Conservation (phyloP, 2,113 vertebrate species). For the Camarhynchus parvulus region DNA sequence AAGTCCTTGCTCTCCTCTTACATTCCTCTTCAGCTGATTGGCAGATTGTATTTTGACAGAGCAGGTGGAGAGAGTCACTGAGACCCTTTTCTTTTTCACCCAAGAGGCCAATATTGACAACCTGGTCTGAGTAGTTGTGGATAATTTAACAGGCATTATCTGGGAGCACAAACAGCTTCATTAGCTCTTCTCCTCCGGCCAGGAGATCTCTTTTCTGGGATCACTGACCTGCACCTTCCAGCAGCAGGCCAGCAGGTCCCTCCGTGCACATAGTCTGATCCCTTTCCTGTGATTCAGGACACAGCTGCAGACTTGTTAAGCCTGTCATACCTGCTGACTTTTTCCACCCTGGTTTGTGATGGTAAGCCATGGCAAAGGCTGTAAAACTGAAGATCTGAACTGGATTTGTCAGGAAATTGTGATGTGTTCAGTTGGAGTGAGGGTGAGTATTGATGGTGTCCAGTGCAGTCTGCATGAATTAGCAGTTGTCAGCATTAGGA, state of each 20-base stretch:
- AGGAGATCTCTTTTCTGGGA: neutral
- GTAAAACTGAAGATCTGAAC: neutral
- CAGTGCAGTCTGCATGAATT: neutral
- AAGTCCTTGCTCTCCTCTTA: slow-evolving; percentile 1
- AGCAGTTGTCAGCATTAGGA: neutral
- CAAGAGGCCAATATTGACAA: neutral
- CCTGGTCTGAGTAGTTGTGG: neutral
- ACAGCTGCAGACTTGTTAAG: neutral
- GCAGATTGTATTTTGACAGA: neutral
- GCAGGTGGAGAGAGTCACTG: neutral
- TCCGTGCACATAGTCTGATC: neutral
- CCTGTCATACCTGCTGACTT: neutral
- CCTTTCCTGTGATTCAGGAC: neutral
- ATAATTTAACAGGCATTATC: neutral
- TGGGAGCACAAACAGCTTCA: neutral
- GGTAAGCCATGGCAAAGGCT: neutral
- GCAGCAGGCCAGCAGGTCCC: neutral
- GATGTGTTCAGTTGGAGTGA: neutral
- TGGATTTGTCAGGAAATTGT: neutral
- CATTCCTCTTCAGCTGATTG: neutral
- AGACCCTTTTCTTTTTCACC: neutral
- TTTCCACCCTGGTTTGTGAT: neutral
- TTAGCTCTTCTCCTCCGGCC: neutral
- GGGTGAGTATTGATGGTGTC: neutral
- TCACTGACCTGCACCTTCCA: neutral